Evolutionary conservation across 2,888 invertebrate species (phyloP), one percentile per base, ranked within the genome.

Genomic region (Apeira syringaria): DNA sequence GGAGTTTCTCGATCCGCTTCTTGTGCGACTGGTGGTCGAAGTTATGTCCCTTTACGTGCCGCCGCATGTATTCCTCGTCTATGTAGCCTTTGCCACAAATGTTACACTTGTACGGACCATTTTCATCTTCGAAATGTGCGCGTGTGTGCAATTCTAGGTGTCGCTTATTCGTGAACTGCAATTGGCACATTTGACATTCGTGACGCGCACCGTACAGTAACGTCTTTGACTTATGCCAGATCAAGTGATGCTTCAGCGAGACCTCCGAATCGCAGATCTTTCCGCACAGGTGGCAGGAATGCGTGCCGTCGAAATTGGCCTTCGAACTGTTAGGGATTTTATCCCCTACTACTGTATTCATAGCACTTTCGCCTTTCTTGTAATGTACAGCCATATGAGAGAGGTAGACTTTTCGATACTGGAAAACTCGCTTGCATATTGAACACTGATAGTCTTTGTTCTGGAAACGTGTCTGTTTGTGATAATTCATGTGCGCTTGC

Each of bases 41-140:
- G 48, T 89, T 91, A 61, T 92, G 92, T 1, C 91, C 89, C 50
- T 91, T 91, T 2, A 88, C 56, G 38, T 92, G 92, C 3, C 78
- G 78, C 24, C 79, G 79, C 53, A 73, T 78, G 56, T 90, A 91
- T 2, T 81, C 80, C 43, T 91, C 90, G 18, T 90, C 90, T 1
- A 82, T 91, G 66, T 79, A 92, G 0, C 86, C 89, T 48, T 91
- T 92, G 4, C 85, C 85, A 52, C 92, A 92, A 1, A 90, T 67
- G 2, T 68, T 65, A 50, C 92, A 92, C 35, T 91, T 88, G 61
- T 63, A 91, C 0, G 91, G 91, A 0, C 85, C 90, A 13, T 90
- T 86, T 0, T 86, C 84, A 47, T 91, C 90, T 44, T 92, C 91
- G 41, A 74, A 84, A 48, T 91, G 92, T 0, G 80, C 71, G 32